Evolutionary conservation across 2,113 vertebrate species (phyloP).

Genomic region (Origma solitaria): DNA sequence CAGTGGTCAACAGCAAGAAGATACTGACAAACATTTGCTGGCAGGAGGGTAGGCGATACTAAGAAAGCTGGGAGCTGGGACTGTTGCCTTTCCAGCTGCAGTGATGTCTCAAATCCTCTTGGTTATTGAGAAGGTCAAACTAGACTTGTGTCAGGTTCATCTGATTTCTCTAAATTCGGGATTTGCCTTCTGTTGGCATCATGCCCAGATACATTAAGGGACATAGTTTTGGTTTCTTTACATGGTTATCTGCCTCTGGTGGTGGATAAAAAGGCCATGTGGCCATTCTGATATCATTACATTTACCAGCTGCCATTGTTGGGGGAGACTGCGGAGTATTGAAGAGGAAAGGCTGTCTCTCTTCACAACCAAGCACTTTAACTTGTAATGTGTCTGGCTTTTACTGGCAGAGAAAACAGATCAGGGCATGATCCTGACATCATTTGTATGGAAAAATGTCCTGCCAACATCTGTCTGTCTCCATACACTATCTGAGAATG

Average conservation of each 20-base stretch:
- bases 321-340: not conserved
- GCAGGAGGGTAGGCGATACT: not conserved
- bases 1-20: not conserved
- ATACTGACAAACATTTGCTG: not conserved
- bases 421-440: not conserved
- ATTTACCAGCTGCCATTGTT: constrained; percentile 4
- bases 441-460: not conserved
- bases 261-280: constrained; percentile 18
- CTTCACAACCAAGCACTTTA: constrained; percentile 15
- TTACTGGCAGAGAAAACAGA: not conserved
- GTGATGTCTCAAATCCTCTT: not conserved
- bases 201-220: constrained; percentile 7
- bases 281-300: constrained; percentile 21
- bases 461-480: not conserved
- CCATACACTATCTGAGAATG: not conserved
- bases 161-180: not conserved
- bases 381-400: not conserved
- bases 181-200: not conserved
- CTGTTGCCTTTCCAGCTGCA: not conserved
- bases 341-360: constrained; percentile 16
- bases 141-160: not conserved
- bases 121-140: not conserved
- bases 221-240: not conserved
- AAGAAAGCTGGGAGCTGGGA: not conserved
- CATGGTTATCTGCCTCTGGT: constrained; percentile 16